Evolutionary conservation across 2,113 vertebrate genomes (phyloP), one percentile per base, ranked within the genome.

Genomic region (Aramus guarauna): DNA sequence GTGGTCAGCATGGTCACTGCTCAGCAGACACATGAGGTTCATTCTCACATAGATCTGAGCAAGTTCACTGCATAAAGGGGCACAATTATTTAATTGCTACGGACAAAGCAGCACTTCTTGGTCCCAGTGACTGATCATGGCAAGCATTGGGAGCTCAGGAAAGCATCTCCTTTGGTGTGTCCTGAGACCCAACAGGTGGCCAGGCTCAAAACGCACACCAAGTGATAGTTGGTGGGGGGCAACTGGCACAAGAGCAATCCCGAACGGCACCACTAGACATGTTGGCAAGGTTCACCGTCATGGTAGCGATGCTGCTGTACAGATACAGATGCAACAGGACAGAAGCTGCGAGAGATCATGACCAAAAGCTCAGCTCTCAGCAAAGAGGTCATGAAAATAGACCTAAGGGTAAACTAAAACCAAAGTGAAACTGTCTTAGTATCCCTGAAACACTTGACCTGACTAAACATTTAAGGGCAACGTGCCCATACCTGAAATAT

Each of bases 231-330:
- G 15, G 8, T 48, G 14, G 5, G 64, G 26, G 7, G 69, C 68
- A 73, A 2, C 34, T 39, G 34, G 21, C 1, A 2, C 41, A 71
- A n/a, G 6, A 39, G n/a, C 0, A 0, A 55, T 52, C 36, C 59
- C 3, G 1, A 91, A 69, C 0, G 9, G 11, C 52, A 52, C 15
- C 47, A 11, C 7, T 22, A 36, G 21, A 21, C 1, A 3, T 15
- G 26, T 15, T 53, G 36, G 24, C 36, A 56, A 85, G 32, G 26
- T 63, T 67, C 50, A 27, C 27, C 53, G 24, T 55, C 32, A 12
- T 7, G 12, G 43, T 55, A 52, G 47, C 0, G 2, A 71, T 63
- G 41, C 19, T 88, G 60, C n/a, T 79, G 21, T 47, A 79, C 16
- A 39, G 43, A 60, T 15, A 19, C 0, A 4, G 43, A 29, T 34